Conservation (phyloP, 2,113 vertebrate genomes). For the Amia ocellicauda region DNA sequence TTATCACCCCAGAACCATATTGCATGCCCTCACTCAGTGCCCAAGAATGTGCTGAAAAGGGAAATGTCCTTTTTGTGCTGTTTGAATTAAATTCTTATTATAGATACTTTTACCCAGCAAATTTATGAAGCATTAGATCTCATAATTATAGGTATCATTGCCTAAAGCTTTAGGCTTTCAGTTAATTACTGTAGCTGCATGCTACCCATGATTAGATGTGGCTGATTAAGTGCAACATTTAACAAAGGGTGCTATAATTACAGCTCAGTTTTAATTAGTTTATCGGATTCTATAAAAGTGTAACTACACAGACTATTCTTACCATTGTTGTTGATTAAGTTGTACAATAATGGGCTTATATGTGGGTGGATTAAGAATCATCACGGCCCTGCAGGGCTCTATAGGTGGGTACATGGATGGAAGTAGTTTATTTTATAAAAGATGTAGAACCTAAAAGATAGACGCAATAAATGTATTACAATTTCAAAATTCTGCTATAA, state of each 20-base stretch:
- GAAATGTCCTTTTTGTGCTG: too few species aligned
- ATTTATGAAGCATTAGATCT: slow-evolving; percentile 1
- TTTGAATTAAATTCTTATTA: too few species aligned
- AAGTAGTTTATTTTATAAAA: background rate
- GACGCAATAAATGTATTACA: too few species aligned
- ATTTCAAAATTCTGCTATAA: too few species aligned
- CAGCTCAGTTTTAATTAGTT: slow-evolving; percentile 18
- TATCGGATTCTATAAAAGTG: background rate
- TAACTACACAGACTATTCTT: background rate
- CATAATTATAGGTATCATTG: slow-evolving; percentile 11
- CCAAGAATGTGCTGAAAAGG: background rate
- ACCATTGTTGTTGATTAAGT: slow-evolving; percentile 15
- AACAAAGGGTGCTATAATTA: background rate
- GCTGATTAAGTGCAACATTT: slow-evolving; percentile 13
- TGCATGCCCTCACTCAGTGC: background rate
- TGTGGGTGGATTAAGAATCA: slow-evolving; percentile 4
- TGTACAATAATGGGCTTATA: slow-evolving; percentile 18
- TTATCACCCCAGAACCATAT: too few species aligned
- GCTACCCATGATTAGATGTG: slow-evolving; percentile 13
- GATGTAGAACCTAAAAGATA: background rate
- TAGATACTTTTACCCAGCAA: too few species aligned
- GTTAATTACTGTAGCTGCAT: slow-evolving; percentile 13
- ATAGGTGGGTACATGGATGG: background rate
- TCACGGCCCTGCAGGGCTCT: slow-evolving; percentile 2
- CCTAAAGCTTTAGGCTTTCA: slow-evolving; percentile 10